Percentiles rank a stretch among this genome's conserved stretches.
Evolutionary conservation across 2,888 invertebrate genomes (phyloP).

Genomic region (Ceraclea dissimilis): DNA sequence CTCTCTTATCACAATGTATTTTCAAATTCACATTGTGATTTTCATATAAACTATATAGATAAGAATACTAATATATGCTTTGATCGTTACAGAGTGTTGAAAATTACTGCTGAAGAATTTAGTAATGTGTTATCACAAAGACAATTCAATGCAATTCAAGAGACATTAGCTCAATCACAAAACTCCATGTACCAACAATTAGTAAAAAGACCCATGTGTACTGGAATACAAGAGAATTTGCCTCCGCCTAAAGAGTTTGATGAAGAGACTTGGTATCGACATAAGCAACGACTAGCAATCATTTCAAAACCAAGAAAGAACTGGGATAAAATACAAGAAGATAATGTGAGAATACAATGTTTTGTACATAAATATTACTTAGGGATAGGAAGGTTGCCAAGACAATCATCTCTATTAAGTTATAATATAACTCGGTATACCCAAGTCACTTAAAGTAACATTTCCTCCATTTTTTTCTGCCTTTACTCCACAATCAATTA

Average conservation of each 20-base stretch:
- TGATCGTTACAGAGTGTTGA: conserved; percentile 8
- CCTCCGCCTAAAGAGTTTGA: conserved; percentile 39
- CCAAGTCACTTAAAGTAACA: background rate
- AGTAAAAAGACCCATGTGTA: conserved; percentile 12
- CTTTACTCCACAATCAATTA: no score
- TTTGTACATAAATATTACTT: no score
- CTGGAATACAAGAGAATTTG: conserved; percentile 28
- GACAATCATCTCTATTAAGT: background rate
- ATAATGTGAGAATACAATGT: background rate
- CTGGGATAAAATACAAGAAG: background rate
- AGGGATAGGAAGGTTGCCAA: no score
- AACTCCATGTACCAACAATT: conserved; percentile 10
- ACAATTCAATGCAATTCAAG: conserved; percentile 1
- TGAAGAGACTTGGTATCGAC: conserved; percentile 43
- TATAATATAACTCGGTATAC: background rate
- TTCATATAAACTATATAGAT: no score
- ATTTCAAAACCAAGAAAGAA: conserved; percentile 36
- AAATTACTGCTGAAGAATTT: conserved; percentile 6
- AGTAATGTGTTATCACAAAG: conserved; percentile 1
- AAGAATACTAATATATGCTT: no score
- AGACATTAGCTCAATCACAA: background rate
- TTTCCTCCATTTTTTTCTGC: no score
- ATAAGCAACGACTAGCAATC: conserved; percentile 41
- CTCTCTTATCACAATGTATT: no score
- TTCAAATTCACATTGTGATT: no score